Conservation (phyloP, 2,113 vertebrate species). For the Silurus asotus region DNA sequence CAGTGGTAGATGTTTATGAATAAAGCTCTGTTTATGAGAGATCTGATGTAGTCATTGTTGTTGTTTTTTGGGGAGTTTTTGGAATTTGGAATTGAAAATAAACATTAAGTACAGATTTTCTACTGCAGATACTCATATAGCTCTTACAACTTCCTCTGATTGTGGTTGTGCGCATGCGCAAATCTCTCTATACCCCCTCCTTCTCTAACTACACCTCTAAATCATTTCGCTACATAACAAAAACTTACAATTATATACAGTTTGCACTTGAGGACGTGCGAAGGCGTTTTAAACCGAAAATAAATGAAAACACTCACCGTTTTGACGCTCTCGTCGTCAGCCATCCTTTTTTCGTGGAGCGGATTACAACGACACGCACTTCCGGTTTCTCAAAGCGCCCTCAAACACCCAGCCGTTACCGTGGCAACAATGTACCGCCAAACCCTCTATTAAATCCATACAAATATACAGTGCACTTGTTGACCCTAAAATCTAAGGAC, state of each 20-base stretch:
- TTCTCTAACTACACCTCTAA: not conserved
- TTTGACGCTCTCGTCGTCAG: slow-evolving; percentile 39
- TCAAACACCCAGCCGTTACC: slow-evolving; percentile 16
- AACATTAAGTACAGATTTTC: not conserved
- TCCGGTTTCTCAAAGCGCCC: slow-evolving; percentile 22
- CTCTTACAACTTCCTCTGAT: not conserved
- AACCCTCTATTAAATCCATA: no score
- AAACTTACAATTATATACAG: not conserved
- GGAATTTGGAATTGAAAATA: not conserved
- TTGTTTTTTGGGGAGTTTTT: not conserved
- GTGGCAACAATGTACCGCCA: not conserved
- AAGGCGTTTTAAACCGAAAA: not conserved
- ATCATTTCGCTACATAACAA: not conserved
- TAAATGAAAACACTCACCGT: slow-evolving; percentile 31
- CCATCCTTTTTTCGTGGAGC: slow-evolving; percentile 39
- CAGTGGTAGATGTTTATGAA: not conserved
- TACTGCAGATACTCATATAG: not conserved
- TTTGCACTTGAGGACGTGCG: not conserved
- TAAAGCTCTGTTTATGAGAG: not conserved
- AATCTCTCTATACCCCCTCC: not conserved
- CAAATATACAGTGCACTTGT: no score
- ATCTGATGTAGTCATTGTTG: not conserved
- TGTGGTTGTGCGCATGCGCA: not conserved
- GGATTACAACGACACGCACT: slow-evolving; percentile 10
- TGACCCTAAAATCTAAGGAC: no score